Conservation (phyloP, 2,888 invertebrate species). For the Ernsta delagoae region DNA sequence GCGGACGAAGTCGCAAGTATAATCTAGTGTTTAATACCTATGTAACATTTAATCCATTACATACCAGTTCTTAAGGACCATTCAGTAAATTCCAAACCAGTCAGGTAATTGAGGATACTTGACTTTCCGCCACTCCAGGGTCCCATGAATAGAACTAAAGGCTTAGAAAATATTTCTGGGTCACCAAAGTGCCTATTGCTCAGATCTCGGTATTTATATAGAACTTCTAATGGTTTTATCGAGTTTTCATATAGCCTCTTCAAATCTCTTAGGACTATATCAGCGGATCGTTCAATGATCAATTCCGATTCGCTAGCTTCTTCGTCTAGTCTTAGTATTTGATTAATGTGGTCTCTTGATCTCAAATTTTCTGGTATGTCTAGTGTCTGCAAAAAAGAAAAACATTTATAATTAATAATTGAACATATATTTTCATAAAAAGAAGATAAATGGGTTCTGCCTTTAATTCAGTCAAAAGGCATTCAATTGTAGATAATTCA, state of each 20-base stretch:
- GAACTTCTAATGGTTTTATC: constrained; percentile 94
- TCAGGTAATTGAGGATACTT: constrained; percentile 95
- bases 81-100: constrained; percentile 93
- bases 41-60: constrained; percentile 70
- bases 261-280: constrained; percentile 92
- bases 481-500: no score
- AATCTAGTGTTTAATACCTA: no score
- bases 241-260: constrained; percentile 94
- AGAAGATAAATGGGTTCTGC: no score
- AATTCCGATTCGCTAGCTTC: constrained; percentile 89
- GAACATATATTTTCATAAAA: no score
- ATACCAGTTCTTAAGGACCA: constrained; percentile 95
- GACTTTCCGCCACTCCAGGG: constrained; percentile 99
- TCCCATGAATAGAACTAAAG: constrained; percentile 96
- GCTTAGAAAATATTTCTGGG: constrained; percentile 97
- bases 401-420: no score
- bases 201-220: constrained; percentile 96
- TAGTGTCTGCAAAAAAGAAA: constrained; percentile 83
- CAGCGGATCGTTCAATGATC: constrained; percentile 89
- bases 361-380: constrained; percentile 91
- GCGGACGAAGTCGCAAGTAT: no score
- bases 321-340: constrained; percentile 91
- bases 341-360: constrained; percentile 91
- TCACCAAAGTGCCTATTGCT: constrained; percentile 97
- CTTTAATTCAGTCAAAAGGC: no score